phyloP scores from a whole-genome alignment of 1,140 invertebrate genomes.

The Platorchestia sp. region DNA sequence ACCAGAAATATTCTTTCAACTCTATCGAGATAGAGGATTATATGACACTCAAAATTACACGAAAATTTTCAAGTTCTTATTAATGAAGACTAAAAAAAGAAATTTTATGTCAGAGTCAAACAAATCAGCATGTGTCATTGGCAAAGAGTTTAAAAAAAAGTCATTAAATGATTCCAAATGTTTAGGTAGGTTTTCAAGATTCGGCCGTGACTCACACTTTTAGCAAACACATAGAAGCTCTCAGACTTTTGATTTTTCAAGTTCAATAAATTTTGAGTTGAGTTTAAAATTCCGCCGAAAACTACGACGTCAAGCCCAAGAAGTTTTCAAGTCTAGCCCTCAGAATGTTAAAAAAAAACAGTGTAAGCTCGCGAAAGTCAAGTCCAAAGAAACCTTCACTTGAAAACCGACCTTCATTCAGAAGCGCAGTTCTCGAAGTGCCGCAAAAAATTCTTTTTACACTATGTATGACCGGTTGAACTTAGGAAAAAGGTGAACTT shows the following conservation, averaged over 20 bases:
- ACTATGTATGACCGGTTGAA: slow-evolving; percentile 10
- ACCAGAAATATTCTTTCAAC: neutral
- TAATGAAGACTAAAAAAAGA: neutral
- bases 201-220: too few relatives aligned
- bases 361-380: neutral
- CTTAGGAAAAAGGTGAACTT: slow-evolving; percentile 22
- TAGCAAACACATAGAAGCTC: too few relatives aligned
- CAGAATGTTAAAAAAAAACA: neutral
- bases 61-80: neutral
- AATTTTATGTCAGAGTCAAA: too few relatives aligned
- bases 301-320: neutral
- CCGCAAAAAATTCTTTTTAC: slow-evolving; percentile 1
- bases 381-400: neutral
- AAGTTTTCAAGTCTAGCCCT: neutral
- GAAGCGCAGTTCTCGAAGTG: neutral
- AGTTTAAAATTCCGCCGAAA: neutral
- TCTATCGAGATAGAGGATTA: neutral
- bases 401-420: neutral
- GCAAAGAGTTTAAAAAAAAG: too few relatives aligned
- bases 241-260: too few relatives aligned
- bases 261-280: too few relatives aligned
- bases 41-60: neutral
- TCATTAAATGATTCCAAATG: too few relatives aligned
- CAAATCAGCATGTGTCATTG: too few relatives aligned
- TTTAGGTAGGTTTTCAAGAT: too few relatives aligned